Percentiles rank a stretch among this genome's conserved stretches.
Conservation (phyloP, 2,113 vertebrate genomes). For the Alligator mississippiensis region DNA sequence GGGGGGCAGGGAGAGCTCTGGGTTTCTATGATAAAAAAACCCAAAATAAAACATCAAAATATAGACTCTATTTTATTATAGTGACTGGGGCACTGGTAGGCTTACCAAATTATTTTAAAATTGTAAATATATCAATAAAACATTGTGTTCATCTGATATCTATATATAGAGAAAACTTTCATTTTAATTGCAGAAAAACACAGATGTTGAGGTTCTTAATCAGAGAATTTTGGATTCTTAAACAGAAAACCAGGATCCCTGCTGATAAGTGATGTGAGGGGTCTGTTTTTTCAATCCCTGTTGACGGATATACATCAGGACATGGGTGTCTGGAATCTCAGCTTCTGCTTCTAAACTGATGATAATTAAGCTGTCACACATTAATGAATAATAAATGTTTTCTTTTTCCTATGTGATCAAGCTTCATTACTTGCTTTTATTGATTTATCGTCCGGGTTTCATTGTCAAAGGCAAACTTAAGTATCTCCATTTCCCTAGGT, state of each 20-base stretch:
- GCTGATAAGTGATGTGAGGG: constrained; percentile 22
- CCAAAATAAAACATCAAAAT: too few relatives aligned
- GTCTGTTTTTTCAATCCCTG: constrained; percentile 46
- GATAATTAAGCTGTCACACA: constrained; percentile 65
- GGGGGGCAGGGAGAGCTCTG: too few relatives aligned
- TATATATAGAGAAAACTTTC: too few relatives aligned
- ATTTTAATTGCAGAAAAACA: too few relatives aligned
- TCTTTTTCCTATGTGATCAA: constrained; percentile 47
- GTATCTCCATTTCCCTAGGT: constrained; percentile 28
- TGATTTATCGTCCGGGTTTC: constrained; percentile 56
- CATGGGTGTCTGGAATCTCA: constrained; percentile 33
- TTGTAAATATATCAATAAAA: too few relatives aligned
- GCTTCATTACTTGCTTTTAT: constrained; percentile 45
- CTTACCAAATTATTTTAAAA: too few relatives aligned
- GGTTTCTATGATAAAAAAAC: too few relatives aligned
- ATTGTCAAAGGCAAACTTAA: constrained; percentile 58
- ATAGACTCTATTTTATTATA: too few relatives aligned
- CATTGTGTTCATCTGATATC: too few relatives aligned
- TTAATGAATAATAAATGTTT: constrained; percentile 66
- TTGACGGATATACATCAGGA: constrained; percentile 49
- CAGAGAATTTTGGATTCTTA: too few relatives aligned
- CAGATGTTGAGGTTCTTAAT: too few relatives aligned
- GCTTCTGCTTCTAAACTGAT: constrained; percentile 40
- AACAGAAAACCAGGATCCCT: too few relatives aligned
- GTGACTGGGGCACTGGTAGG: not conserved